Conservation (phyloP, 2,888 invertebrate genomes). For the Conomelus anceps region DNA sequence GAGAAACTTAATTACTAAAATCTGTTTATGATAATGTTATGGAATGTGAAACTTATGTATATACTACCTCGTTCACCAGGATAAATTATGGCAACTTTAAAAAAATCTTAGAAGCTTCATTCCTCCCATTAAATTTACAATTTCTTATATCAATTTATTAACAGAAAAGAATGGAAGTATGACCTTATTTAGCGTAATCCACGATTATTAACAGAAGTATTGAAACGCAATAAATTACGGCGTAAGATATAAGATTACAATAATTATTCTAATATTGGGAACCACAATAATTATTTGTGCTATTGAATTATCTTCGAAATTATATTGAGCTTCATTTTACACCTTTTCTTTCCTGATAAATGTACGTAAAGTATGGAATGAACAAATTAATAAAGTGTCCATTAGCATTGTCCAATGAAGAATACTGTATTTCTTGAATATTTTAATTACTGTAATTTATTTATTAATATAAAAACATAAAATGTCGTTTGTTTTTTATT, state of each 20-base stretch:
- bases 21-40: no score
- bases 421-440: constrained; percentile 34
- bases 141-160: no score
- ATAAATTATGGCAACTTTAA: no score
- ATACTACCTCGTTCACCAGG: no score
- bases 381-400: constrained; percentile 31
- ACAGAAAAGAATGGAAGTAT: background rate
- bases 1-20: no score
- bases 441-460: constrained; percentile 36
- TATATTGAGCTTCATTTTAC: constrained; percentile 20
- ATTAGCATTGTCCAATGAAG: constrained; percentile 34
- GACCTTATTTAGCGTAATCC: background rate
- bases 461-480: constrained; percentile 32
- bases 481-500: background rate
- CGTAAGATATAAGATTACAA: background rate
- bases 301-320: constrained; percentile 21
- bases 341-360: constrained; percentile 17
- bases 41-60: no score
- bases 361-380: constrained; percentile 18
- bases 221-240: background rate
- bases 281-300: background rate
- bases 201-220: constrained; percentile 21
- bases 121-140: background rate
- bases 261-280: background rate
- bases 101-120: background rate